Conservation (phyloP, 2,797 vertebrate species). For the Anguilla pacifica region DNA sequence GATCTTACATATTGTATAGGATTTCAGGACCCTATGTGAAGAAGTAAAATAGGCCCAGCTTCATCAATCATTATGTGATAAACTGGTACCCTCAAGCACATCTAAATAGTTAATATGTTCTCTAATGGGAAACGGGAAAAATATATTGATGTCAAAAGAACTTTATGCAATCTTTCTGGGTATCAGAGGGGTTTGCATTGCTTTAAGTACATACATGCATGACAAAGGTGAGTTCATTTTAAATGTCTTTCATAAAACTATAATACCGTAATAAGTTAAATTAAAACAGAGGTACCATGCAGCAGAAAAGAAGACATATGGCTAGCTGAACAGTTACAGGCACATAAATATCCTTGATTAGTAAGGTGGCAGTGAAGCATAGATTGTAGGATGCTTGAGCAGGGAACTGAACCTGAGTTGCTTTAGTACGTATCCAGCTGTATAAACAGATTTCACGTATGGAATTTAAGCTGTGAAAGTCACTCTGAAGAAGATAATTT, state of each 20-base stretch:
- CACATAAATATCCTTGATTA: neutral
- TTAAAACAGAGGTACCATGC: neutral
- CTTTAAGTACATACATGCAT: neutral
- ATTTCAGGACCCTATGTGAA: neutral
- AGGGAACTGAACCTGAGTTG: neutral
- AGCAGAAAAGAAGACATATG: neutral
- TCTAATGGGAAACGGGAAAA: neutral
- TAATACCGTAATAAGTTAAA: neutral
- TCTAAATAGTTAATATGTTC: constrained; percentile 12
- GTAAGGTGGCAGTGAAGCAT: neutral
- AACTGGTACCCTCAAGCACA: constrained; percentile 15
- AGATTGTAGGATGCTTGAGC: neutral
- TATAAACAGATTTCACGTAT: neutral
- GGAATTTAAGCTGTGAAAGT: neutral
- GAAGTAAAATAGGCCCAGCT: constrained; percentile 6
- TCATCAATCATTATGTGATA: constrained; percentile 30
- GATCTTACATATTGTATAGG: neutral
- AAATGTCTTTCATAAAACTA: neutral
- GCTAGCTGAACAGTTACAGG: neutral
- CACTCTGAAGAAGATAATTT: neutral
- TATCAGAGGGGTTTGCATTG: neutral
- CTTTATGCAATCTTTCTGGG: neutral
- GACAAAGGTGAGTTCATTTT: neutral
- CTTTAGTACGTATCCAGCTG: neutral
- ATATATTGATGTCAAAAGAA: neutral